Conservation (phyloP, 30 jellyfish, hydroid and myxozoan species). For the Catostylus mosaicus region DNA sequence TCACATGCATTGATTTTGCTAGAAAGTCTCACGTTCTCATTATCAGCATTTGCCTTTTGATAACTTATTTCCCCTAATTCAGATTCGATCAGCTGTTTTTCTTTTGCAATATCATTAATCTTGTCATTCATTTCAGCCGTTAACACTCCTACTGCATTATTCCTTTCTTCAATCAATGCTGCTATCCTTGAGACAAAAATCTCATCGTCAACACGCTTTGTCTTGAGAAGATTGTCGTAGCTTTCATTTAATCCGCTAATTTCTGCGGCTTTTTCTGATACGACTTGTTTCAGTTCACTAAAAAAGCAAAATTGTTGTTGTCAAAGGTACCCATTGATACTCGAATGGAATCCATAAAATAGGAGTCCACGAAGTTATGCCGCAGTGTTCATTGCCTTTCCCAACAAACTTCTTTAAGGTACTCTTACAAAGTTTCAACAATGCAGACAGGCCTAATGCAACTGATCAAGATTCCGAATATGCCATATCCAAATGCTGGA, state of each 20-base stretch:
- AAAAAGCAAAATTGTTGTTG: background rate
- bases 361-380: no score
- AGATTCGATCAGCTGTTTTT: background rate
- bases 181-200: conserved; percentile 32
- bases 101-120: conserved; percentile 6
- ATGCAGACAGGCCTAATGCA: no score
- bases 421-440: no score
- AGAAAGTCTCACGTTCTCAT: background rate
- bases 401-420: no score
- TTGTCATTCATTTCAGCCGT: conserved; percentile 32
- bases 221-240: conserved; percentile 19
- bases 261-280: conserved; percentile 13
- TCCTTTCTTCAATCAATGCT: conserved; percentile 58
- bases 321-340: no score
- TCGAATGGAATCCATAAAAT: no score
- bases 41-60: background rate
- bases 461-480: no score
- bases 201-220: conserved; percentile 49
- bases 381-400: no score
- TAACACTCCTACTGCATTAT: conserved; percentile 15
- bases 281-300: conserved; percentile 16
- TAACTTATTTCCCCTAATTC: background rate
- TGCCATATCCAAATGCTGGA: no score
- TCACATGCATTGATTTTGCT: background rate
- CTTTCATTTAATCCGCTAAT: background rate